Evolutionary conservation across 2,888 invertebrate species (phyloP).

Genomic region (Clistopyga incitator): DNA sequence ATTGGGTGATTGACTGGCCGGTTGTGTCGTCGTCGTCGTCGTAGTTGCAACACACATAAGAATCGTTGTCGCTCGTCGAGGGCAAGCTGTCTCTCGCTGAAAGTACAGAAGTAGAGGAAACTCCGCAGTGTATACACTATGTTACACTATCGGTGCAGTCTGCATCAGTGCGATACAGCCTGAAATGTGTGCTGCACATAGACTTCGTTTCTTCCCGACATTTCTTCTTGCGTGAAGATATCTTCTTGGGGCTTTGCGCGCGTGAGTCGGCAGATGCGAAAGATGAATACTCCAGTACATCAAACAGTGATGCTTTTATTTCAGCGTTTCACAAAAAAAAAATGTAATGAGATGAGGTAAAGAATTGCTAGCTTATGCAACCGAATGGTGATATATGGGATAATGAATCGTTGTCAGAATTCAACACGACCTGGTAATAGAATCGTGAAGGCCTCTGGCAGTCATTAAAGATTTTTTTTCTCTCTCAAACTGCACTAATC

Average conservation of each 20-base stretch:
- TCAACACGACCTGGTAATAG: not conserved
- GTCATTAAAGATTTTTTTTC: not conserved
- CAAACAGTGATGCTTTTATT: constrained; percentile 60
- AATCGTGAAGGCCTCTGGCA: not conserved
- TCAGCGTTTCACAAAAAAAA: constrained; percentile 33
- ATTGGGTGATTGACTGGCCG: constrained; percentile 60
- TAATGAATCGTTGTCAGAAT: not conserved
- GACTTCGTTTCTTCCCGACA: constrained; percentile 49
- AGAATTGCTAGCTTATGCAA: constrained; percentile 15
- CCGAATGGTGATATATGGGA: constrained; percentile 7
- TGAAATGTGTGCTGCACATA: constrained; percentile 1
- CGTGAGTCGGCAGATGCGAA: constrained; percentile 30
- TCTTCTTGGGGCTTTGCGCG: constrained; percentile 1
- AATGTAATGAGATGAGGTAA: not conserved
- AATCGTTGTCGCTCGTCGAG: constrained; percentile 21
- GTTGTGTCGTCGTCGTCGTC: constrained; percentile 36
- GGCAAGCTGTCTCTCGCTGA: constrained; percentile 16
- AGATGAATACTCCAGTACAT: not conserved
- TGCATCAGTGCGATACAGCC: not conserved
- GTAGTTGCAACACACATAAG: constrained; percentile 55
- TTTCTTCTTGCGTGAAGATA: constrained; percentile 61
- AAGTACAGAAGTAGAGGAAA: constrained; percentile 18
- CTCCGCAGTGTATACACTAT: constrained; percentile 10
- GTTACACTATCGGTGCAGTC: constrained; percentile 1
- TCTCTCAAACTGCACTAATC: not conserved